phyloP scores from a whole-genome alignment of 2,113 vertebrate genomes.

The Pao palembangensis region DNA sequence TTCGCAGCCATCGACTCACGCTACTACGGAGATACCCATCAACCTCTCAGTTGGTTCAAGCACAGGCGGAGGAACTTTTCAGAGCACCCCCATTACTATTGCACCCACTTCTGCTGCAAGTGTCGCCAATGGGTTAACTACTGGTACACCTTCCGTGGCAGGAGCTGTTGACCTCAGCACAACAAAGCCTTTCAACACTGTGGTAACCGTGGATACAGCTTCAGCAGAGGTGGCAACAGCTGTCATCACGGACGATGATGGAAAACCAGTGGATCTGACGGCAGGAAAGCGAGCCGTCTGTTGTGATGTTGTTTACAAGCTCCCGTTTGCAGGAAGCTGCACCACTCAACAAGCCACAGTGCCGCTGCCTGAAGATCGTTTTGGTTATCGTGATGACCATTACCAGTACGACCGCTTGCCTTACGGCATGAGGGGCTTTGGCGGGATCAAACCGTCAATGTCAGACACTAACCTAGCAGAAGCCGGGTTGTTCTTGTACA shows the following conservation, averaged over 20 bases:
- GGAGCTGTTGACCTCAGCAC: slow-evolving; percentile 92
- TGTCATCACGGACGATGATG: slow-evolving; percentile 86
- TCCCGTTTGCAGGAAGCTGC: slow-evolving; percentile 93
- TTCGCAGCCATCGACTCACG: slow-evolving; percentile 66
- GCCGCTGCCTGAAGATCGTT: slow-evolving; percentile 93
- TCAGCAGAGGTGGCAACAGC: slow-evolving; percentile 82
- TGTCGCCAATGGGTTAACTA: slow-evolving; percentile 72
- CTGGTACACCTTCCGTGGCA: slow-evolving; percentile 79
- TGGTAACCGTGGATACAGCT: slow-evolving; percentile 83
- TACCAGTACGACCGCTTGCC: slow-evolving; percentile 88
- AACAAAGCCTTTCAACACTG: slow-evolving; percentile 84
- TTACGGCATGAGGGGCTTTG: slow-evolving; percentile 82
- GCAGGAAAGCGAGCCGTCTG: slow-evolving; percentile 90
- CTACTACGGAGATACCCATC: slow-evolving; percentile 84
- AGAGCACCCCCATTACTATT: slow-evolving; percentile 75
- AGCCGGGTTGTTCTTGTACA: slow-evolving; percentile 92
- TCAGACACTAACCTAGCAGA: slow-evolving; percentile 96
- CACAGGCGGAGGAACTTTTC: slow-evolving; percentile 71
- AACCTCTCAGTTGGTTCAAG: slow-evolving; percentile 85
- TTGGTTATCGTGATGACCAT: slow-evolving; percentile 96
- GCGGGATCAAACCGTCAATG: slow-evolving; percentile 96
- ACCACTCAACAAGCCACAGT: slow-evolving; percentile 83
- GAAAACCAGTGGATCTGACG: slow-evolving; percentile 94
- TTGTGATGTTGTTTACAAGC: slow-evolving; percentile 93
- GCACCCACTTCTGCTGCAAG: slow-evolving; percentile 66